phyloP scores from a whole-genome alignment of 1,140 invertebrate species.

The Zophobas atratus region DNA sequence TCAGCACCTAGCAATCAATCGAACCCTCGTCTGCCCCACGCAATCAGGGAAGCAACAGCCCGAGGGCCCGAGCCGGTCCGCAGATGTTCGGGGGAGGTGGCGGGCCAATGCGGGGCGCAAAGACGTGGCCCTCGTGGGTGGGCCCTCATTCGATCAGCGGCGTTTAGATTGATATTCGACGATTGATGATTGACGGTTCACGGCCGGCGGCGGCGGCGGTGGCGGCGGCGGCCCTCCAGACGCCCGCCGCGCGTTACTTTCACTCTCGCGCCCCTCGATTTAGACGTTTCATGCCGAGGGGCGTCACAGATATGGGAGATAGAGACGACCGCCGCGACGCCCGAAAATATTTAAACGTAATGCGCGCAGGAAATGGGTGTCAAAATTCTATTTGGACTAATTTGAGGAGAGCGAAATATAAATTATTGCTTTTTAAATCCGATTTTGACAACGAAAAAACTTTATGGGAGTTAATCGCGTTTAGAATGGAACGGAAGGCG shows the following conservation, averaged over 20 bases:
- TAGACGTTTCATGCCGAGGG: slow-evolving; percentile 39
- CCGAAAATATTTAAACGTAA: slow-evolving; percentile 53
- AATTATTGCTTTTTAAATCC: slow-evolving; percentile 49
- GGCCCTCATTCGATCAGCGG: slow-evolving; percentile 42
- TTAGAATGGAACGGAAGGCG: slow-evolving; percentile 3
- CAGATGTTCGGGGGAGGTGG: slow-evolving; percentile 45
- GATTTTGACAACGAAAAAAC: slow-evolving; percentile 37
- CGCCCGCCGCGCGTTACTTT: slow-evolving; percentile 44
- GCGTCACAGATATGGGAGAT: slow-evolving; percentile 51
- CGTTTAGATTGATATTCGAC: slow-evolving; percentile 49
- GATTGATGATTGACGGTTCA: slow-evolving; percentile 47
- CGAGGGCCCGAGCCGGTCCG: slow-evolving; percentile 7
- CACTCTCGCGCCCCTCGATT: slow-evolving; percentile 49
- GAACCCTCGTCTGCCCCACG: slow-evolving; percentile 35
- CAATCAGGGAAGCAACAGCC: slow-evolving; percentile 39
- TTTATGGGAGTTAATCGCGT: slow-evolving; percentile 7
- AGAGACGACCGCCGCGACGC: slow-evolving; percentile 50
- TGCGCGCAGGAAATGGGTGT: slow-evolving; percentile 56
- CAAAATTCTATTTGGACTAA: slow-evolving; percentile 55
- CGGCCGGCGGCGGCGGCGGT: neutral
- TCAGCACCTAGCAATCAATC: slow-evolving; percentile 27
- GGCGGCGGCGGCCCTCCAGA: slow-evolving; percentile 29
- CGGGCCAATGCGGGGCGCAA: slow-evolving; percentile 48
- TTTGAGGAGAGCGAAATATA: slow-evolving; percentile 45
- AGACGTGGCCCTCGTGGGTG: slow-evolving; percentile 44